Evolutionary conservation across 2,888 invertebrate species (phyloP).

Genomic region (Nasonovia ribisnigri): DNA sequence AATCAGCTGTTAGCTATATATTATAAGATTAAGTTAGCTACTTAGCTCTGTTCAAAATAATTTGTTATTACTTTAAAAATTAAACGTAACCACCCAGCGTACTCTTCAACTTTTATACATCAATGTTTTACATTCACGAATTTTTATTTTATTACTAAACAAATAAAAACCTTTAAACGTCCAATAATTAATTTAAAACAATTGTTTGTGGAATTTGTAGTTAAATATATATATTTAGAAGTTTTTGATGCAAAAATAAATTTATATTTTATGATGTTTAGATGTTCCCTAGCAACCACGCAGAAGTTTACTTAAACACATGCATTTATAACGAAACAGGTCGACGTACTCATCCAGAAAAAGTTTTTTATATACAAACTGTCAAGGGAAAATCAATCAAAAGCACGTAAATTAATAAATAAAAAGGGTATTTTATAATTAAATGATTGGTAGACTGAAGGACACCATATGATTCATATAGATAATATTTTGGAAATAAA

Average conservation of each 20-base stretch:
- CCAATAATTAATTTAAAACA: not conserved
- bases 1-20: not conserved
- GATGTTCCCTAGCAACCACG: constrained; percentile 51
- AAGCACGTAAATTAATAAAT: not conserved
- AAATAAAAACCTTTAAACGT: not conserved
- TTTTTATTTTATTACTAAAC: not conserved
- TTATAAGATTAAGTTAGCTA: not conserved
- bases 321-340: constrained; percentile 49
- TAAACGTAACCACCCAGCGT: not conserved
- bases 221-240: not conserved
- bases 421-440: constrained; percentile 31
- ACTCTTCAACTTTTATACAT: not conserved
- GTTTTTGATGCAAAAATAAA: not conserved
- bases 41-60: not conserved
- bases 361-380: constrained; percentile 28
- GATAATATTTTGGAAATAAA: not conserved
- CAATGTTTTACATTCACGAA: not conserved
- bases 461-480: not conserved
- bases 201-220: not conserved
- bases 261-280: constrained; percentile 36
- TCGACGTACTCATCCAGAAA: constrained; percentile 57
- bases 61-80: not conserved
- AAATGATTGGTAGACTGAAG: not conserved
- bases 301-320: constrained; percentile 43
- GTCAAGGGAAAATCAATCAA: constrained; percentile 47